These are phyloP conservation scores for Drosophila kanekoi DNA, from an alignment of 2,888 invertebrate genomes.

Conservation along the genomic window DNA sequence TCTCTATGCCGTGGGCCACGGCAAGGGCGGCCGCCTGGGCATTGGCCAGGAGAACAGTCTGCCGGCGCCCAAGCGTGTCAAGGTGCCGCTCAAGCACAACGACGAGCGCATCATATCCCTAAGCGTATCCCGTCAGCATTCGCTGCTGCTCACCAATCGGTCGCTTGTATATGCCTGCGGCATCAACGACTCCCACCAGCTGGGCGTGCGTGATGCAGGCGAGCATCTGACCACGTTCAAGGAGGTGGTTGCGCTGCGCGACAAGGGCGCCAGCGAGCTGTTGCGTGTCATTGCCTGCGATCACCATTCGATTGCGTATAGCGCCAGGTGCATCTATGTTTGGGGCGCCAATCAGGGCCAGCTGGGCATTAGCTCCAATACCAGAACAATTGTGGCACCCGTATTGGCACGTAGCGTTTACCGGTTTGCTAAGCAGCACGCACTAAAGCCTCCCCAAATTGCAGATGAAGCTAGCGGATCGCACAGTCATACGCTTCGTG, in stretches of 20 bases:
- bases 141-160: slow-evolving; percentile 81
- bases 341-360: slow-evolving; percentile 95
- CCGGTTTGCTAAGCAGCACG: not conserved
- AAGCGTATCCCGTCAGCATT: slow-evolving; percentile 83
- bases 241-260: slow-evolving; percentile 80
- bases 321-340: slow-evolving; percentile 88
- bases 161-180: slow-evolving; percentile 87
- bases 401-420: slow-evolving; percentile 63
- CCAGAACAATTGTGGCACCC: slow-evolving; percentile 70
- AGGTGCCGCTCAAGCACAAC: slow-evolving; percentile 75
- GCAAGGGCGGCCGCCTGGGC: slow-evolving; percentile 90
- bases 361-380: slow-evolving; percentile 86
- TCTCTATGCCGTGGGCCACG: slow-evolving; percentile 93
- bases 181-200: slow-evolving; percentile 88
- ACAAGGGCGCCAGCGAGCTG: slow-evolving; percentile 84
- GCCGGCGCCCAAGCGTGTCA: slow-evolving; percentile 80
- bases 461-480: slow-evolving; percentile 75
- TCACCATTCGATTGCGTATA: slow-evolving; percentile 90
- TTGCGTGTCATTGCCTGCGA: slow-evolving; percentile 89
- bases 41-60: slow-evolving; percentile 87
- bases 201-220: slow-evolving; percentile 87
- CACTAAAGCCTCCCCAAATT: not conserved
- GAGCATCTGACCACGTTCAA: slow-evolving; percentile 83
- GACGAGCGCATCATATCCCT: slow-evolving; percentile 82
- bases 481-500: slow-evolving; percentile 74